phyloP scores from a whole-genome alignment of 2,797 vertebrate species.

The Lophura swinhoii region DNA sequence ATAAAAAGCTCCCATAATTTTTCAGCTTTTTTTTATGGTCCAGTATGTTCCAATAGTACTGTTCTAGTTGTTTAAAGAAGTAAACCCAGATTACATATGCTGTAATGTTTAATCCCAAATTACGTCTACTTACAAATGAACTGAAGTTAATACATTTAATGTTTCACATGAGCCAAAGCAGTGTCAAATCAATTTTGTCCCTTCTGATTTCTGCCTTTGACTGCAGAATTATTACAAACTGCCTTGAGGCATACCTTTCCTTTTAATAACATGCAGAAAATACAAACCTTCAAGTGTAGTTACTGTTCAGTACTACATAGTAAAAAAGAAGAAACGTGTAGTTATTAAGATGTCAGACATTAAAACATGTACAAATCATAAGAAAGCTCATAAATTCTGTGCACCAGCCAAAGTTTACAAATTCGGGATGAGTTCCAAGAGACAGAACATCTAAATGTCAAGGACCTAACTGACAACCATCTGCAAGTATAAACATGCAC shows the following conservation, averaged over 20 bases:
- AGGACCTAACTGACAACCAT: neutral
- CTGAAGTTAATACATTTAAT: slow-evolving; percentile 45
- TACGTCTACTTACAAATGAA: slow-evolving; percentile 34
- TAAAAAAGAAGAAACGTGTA: slow-evolving; percentile 53
- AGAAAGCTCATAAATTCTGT: slow-evolving; percentile 37
- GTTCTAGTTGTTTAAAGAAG: neutral
- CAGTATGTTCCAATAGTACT: neutral
- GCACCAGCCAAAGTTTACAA: slow-evolving; percentile 24
- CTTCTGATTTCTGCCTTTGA: slow-evolving; percentile 63
- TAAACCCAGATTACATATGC: neutral
- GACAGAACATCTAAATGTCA: neutral
- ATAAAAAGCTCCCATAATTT: neutral
- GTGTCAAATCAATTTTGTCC: slow-evolving; percentile 53
- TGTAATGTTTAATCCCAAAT: slow-evolving; percentile 44
- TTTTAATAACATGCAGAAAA: slow-evolving; percentile 66
- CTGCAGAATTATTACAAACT: slow-evolving; percentile 58
- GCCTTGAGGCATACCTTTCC: slow-evolving; percentile 62
- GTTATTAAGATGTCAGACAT: slow-evolving; percentile 74
- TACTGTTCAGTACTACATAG: slow-evolving; percentile 58
- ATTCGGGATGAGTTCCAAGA: neutral
- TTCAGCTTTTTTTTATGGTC: neutral
- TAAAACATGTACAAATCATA: slow-evolving; percentile 66
- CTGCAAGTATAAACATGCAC: neutral
- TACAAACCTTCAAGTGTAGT: slow-evolving; percentile 40
- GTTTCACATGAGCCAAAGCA: slow-evolving; percentile 41